Percentiles rank a stretch among this genome's conserved stretches.
Evolutionary conservation across 2,797 vertebrate species (phyloP).

Genomic region (Melopsittacus undulatus): DNA sequence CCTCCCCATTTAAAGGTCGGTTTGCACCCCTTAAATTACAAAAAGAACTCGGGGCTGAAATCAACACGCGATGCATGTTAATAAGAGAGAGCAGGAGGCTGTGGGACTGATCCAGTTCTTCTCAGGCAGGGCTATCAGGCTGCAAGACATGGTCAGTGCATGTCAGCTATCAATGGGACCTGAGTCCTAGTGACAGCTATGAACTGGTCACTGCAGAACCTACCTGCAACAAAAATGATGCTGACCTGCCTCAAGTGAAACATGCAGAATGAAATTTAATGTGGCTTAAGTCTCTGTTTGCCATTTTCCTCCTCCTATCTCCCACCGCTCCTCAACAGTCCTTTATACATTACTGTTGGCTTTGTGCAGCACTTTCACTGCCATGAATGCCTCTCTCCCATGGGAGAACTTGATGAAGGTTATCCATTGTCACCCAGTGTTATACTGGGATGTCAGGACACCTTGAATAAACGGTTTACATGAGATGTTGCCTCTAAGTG

Average conservation of each 20-base stretch:
- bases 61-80: not conserved
- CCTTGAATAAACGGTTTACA: constrained; percentile 71
- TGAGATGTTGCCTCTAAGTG: constrained; percentile 64
- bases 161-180: not conserved
- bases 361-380: constrained; percentile 14
- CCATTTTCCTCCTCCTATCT: not conserved
- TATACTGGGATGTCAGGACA: constrained; percentile 62
- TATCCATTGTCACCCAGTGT: constrained; percentile 64
- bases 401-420: constrained; percentile 61
- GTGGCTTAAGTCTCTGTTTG: not conserved
- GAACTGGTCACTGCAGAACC: not conserved
- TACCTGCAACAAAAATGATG: not conserved
- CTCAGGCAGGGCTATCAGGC: not conserved
- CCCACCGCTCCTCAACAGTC: not conserved
- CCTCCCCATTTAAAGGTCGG: constrained; percentile 63
- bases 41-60: constrained; percentile 43
- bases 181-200: not conserved
- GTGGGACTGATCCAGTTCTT: not conserved
- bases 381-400: constrained; percentile 2
- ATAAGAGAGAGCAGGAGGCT: constrained; percentile 32
- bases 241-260: not conserved
- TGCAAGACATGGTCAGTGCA: not conserved
- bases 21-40: constrained; percentile 63
- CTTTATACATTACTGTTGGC: constrained; percentile 16
- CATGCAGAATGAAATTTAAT: not conserved